Base-by-base conservation (phyloP, 2,888 invertebrate species). In the Xylota segnis region DNA sequence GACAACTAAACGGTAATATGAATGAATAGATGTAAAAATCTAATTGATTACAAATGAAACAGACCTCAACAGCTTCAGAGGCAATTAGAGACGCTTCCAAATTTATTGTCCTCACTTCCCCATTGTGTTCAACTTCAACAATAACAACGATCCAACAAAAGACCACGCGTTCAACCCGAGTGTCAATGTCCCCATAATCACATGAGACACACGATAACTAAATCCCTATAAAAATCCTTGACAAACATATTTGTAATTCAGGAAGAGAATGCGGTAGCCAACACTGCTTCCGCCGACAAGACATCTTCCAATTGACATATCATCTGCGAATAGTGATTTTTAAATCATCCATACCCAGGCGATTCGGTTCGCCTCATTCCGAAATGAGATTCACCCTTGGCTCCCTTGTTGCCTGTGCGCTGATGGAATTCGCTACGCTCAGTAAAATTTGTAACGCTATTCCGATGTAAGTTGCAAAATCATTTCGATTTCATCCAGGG, bases 401-500 rank as follows among this genome's bases (percentile, higher is more conserved):
- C 70, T 65, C 58, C 29, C 47, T 56, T 70, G n/a, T 32, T 65
- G 50, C 7, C 56, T 56, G 29, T 27, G 54, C 76, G 61, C 34
- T 34, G 56, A 82, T 56, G 81, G 87, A 89, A 92, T 92, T 92
- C 89, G 92, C 83, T 90, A 88, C 90, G 92, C 92, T 91, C 90
- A 91, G 92, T 91, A 89, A 90, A 90, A 92, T 92, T 92, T 83
- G 92, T 86, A 65, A 88, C 86, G 89, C 88, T 86, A 58, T 82
- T 82, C 76, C 68, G 72, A 77, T 72, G 66, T 66, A 82, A 86
- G 68, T 86, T 72, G 72, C 86, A 68, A 72, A 82, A 56, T 66
- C 66, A 82, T 86, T 79, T 40, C 27, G 7, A 18, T 63, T 54
- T 37, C 10, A 18, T n/a, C n/a, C 32, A 59, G 40, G 70, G 61